Base-by-base conservation (phyloP, 2,797 vertebrate genomes). In the Xenopus petersii region DNA sequence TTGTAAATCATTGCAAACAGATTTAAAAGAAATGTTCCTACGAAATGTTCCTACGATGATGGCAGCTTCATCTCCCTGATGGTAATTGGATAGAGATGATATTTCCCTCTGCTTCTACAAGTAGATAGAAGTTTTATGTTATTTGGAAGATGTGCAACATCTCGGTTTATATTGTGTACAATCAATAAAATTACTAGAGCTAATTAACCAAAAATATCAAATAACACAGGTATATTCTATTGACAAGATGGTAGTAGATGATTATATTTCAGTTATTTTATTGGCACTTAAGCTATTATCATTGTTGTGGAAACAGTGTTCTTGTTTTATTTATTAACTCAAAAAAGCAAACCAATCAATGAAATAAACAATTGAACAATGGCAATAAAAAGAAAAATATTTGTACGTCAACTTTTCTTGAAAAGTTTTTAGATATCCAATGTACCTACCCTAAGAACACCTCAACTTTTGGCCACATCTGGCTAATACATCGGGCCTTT, bases 201-300 rank as follows among this genome's bases (percentile, higher is more conserved):
- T 56, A 70, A 70, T 60, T 70, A 70, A 70, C 56, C 56, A 33
- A 21, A 56, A 56, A 70, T 70, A 3, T 58, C 33, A 36, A 60
- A 60, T 47, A 60, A 47, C 16, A 60, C 12, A 33, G 67, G 17
- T 60, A 60, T 70, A 6, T 60, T 33, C 4, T 70, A 70, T 70
- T 70, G 68, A 60, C 55, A 42, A 58, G 8, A 33, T 10, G 6
- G 21, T n/a, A 47, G 56, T 10, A 12, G 26, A 15, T 33, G 16
- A 46, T 60, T 70, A 60, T 70, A 30, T 55, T 70, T 47, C 12
- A n/a, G n/a, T 60, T 24, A 10, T 60, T 60, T 70, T 70, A 70
- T 70, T 60, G 68, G 54, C 33, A 24, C 36, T 42, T 46, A 12
- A 60, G 55, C 58, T 69, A 69, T 60, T 70, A 47, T 70, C 68